A percentile compares a stretch with the other conserved stretches of the same genome.
phyloP scores from a whole-genome alignment of 2,113 vertebrate genomes.

The Accipiter virgatus region DNA sequence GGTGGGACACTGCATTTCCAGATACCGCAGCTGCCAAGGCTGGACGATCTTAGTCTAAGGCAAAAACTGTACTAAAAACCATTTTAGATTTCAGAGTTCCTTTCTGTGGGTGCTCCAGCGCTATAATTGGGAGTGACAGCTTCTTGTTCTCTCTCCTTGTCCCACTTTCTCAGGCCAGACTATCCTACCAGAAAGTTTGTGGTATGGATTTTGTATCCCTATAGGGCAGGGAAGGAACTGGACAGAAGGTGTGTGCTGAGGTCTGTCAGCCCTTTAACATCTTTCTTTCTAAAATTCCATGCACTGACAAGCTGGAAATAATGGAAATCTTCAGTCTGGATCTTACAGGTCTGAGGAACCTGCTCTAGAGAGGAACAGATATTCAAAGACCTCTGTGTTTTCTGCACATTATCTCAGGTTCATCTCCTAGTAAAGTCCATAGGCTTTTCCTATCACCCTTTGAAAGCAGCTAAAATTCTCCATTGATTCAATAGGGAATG shows the following conservation, averaged over 20 bases:
- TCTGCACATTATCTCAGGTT: not conserved
- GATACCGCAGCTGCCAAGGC: not conserved
- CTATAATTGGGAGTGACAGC: not conserved
- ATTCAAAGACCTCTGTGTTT: not conserved
- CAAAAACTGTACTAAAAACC: not conserved
- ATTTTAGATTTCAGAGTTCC: not conserved
- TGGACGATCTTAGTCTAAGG: not conserved
- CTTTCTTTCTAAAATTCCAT: not conserved
- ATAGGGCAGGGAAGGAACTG: not conserved
- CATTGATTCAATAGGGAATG: not conserved
- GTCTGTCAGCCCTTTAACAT: accelerated
- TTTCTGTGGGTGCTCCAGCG: not conserved
- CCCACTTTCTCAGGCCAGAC: not conserved
- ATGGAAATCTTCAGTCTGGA: not conserved
- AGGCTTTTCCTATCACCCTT: not conserved
- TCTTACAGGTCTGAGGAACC: not conserved
- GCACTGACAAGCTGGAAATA: not conserved
- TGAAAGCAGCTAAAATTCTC: not conserved
- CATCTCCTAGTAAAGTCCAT: not conserved
- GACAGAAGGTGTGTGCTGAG: not conserved
- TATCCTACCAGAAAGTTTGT: not conserved
- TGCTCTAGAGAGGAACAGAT: not conserved
- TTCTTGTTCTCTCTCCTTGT: not conserved
- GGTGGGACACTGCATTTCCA: not conserved
- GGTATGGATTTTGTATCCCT: not conserved